Base-by-base conservation (phyloP, 2,888 invertebrate species). In the Eupithecia centaureata region DNA sequence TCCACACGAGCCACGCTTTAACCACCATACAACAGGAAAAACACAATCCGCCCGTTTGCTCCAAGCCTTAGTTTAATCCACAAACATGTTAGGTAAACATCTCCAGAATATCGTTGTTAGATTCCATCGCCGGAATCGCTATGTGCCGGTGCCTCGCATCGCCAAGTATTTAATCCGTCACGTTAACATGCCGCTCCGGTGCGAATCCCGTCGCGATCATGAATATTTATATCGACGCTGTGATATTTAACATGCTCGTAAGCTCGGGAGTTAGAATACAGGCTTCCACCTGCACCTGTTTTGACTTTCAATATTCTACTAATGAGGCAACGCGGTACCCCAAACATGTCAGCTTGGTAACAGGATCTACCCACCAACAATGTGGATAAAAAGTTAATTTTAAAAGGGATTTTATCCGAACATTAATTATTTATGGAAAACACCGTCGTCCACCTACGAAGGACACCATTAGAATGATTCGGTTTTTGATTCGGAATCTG, bases 231-330 rank as follows among this genome's bases (percentile, higher is more conserved):
- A 70, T 66, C 70, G 61, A 52, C 63, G 61, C 70, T 58, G 70
- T 70, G 70, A 70, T 66, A 70, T 70, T 70, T 70, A 70, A 70
- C 70, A 70, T 66, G 70, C 61, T 66, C 61, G 70, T 69, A 70
- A 70, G 63, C 70, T 61, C 22, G 38, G 63, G 66, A 66, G 69
- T 70, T 66, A 63, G 61, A 70, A 61, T 63, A 66, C 63, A 54
- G 62, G 69, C 66, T 66, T 70, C 63, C 61, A 61, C 57, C 15
- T 66, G 63, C 70, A 70, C 70, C 66, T 70, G 70, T 61, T 66
- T 67, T 51, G 66, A 70, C 61, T 66, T 60, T 30, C 60, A 70
- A 70, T 62, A 63, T 56, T 59, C 57, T 57, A 56, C 54, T 61
- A 52, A 62, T 58, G 57, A 65, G 47, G 22, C 38, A 51, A 10